Evolutionary conservation across 1,140 invertebrate species (phyloP), one percentile per base, ranked within the genome.

Genomic region (Hylaeus volcanicus): DNA sequence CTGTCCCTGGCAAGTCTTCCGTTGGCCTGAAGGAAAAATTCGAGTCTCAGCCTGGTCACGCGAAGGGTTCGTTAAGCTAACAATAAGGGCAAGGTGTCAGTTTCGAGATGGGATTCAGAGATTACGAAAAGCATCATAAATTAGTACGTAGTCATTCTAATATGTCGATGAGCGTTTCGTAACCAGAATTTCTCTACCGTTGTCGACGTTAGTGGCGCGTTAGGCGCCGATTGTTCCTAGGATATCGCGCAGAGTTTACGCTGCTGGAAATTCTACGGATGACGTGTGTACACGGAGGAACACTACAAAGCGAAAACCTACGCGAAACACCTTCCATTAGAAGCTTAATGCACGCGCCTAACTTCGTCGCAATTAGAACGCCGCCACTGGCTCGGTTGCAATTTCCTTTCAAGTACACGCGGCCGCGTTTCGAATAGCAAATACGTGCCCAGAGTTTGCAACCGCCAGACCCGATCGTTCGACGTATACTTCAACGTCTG

Each of bases 1-100:
- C 85, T 73, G 78, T 61, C 60, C 82, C 86, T 51, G 88, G 81
- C 80, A 87, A 88, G 84, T 93, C 92, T 83, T 92, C 91, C n/a
- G 91, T 91, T 3, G 93, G 93, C 58, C 93, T 93, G 89, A 61
- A 88, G 82, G 61, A 63, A 56, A 84, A 68, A 87, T 83, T 68
- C 43, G 48, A 43, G 79, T 85, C 61, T 70, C 41, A 73, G 48
- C n/a, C 5, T 8, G 26, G 14, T 71, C 43, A 26, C 12, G 3
- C 15, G 5, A 5, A 56, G 12, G 39, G n/a, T 14, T 66, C 66
- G 66, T 61, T 41, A 26, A 51, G 1, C 3, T 5, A 15, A 41
- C 45, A 73, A 2, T 15, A 37, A 74, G 26, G 26, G 26, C 26
- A 26, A 26, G 26, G 26, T 26, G 26, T 26, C 26, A 26, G 26